Evolutionary conservation across 2,888 invertebrate species (phyloP), one percentile per base, ranked within the genome.

Genomic region (Habroteleia sp.): DNA sequence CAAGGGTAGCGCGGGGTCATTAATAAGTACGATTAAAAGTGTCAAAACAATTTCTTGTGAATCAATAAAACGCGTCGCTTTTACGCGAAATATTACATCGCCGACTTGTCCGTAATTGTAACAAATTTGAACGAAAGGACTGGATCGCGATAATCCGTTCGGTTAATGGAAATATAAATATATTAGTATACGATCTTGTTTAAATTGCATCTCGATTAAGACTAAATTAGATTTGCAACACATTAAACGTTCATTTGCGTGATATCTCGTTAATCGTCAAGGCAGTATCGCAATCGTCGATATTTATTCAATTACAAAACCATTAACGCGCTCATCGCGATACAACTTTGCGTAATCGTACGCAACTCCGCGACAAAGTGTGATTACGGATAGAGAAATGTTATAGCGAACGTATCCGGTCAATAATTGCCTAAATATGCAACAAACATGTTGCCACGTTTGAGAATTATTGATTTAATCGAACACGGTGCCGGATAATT

Each of bases 251-350:
- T 73, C 74, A 68, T 75, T 77, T 68, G 73, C 72, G 72, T 65
- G 74, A 63, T 77, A 66, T 69, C 75, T 77, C 72, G 77, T 74
- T 77, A 77, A 77, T 74, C 65, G 68, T 71, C 74, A 66, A 71
- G 68, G 62, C 39, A 46, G 63, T 52, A 68, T 63, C 72, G 74
- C 68, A 75, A 73, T 75, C 69, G 72, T 63, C 63, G 65, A 75
- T 75, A 77, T 77, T 75, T 77, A 77, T 77, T 77, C 68, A 73
- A 77, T 77, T 77, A 77, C 72, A 73, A 77, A 77, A 77, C 77
- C 74, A 77, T 77, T 74, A 77, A 71, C 71, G 54, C 69, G 77
- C 58, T 74, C 72, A 46, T 77, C 77, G 71, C 66, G 58, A 68
- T 68, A 63, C 62, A 52, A 52, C 58, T 62, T 74, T 60, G 69